Base-by-base conservation (phyloP, 1,140 invertebrate genomes). In the Venustaconcha ellipsiformis region DNA sequence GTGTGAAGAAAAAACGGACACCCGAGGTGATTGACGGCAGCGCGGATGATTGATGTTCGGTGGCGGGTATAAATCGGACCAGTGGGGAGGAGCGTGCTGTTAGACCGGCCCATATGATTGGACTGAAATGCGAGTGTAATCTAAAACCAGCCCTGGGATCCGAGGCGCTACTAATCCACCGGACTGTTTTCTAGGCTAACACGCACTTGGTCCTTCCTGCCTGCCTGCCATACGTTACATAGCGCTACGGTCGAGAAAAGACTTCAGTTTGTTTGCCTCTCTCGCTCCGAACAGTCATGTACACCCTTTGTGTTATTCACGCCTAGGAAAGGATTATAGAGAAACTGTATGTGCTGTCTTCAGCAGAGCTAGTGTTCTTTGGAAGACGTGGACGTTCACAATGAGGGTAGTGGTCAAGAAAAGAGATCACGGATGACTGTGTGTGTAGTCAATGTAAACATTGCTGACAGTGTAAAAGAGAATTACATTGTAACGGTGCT, bases 31-130 rank as follows among this genome's bases (percentile, higher is more conserved):
- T 82, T 82, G 80, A 67, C 80, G 78, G 74, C 48, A 23, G 58
- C 57, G 60, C 60, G 67, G 57, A 58, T 82, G 80, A 82, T 79
- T 78, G 80, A 77, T 78, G 69, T 59, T 62, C 37, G 14, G 57
- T 26, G 71, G 48, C 59, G 76, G 70, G 78, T 72, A 71, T 67
- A 66, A 37, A 66, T 65, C 63, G 68, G n/a, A 57, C 55, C 64
- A 74, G 68, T 65, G 69, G 74, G 80, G 80, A 79, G 80, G 80
- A 76, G 78, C 70, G 55, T 62, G 57, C 70, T 37, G 73, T 60
- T 73, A 82, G 72, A 82, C 77, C 80, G 79, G 71, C 68, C 20
- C 67, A 69, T 66, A 58, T 82, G 74, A 82, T 82, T 82, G 80
- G 80, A 67, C 68, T 68, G 57, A n/a, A 60, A 56, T 70, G 64